Base-by-base conservation (phyloP, 2,113 vertebrate genomes). In the Diglossa brunneiventris region DNA sequence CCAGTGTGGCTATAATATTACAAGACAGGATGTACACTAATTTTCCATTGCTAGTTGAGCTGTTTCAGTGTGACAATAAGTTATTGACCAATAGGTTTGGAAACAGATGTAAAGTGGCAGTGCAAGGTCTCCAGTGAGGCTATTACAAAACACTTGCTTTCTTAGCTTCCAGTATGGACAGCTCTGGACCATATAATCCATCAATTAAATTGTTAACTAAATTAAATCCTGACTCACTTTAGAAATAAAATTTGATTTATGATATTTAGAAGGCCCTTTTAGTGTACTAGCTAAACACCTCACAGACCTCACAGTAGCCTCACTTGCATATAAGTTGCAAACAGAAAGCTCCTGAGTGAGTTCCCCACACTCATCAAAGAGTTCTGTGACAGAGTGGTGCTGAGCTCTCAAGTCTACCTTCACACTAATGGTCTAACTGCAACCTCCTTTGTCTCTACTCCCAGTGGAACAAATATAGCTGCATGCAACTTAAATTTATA, bases 61-160 rank as follows among this genome's bases (percentile, higher is more conserved):
- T 92, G 30, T 92, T 95, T 78, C 30, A 82, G 12, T 2, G 4
- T 56, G 33, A 74, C 74, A 92, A 79, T 83, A 58, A 96, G 44
- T 95, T 94, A 94, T 66, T 90, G 47, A 49, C 62, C 47, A 86
- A 67, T 49, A 67, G 31, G 61, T 94, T 94, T 81, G 84, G 42
- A 87, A 97, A 90, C 67, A 61, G 93, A 59, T 86, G 41, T 42
- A 79, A 67, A 94, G 82, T 63, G 37, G 21, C 44, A 63, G 66
- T 59, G 59, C 82, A 66, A 30, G 86, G 49, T 92, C 62, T 95
- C 76, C 83, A 95, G 55, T 49, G 31, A 76, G 55, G 7, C 92
- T 94, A 67, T 67, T 70, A 89, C 76, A 95, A 95, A 89, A 63
- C 68, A 15, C 28, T 96, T 94, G 53, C 61, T 95, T 96, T 87